Evolutionary conservation across 2,888 invertebrate genomes (phyloP), one percentile per base, ranked within the genome.

Genomic region (Phoenoteleia sp.): DNA sequence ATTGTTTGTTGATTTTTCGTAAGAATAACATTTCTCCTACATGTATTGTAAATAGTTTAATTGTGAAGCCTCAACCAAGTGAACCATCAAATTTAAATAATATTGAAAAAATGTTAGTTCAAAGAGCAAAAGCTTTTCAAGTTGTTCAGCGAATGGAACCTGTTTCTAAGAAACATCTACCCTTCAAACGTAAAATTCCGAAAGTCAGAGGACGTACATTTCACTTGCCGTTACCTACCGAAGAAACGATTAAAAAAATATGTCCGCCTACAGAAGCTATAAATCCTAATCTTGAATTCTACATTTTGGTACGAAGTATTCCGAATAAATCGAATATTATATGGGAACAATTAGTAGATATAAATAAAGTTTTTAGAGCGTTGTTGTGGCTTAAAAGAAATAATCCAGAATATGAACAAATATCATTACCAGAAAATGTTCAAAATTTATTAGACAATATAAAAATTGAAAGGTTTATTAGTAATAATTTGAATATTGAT

Each of bases 371-470:
- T 5, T 91, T 87, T 75, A 58, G 84, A 3, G 89, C 88, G 4
- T 80, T 92, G 54, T 7, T 66, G 56, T 91, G 88, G 83, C 81
- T 92, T 6, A 90, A 91, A 88, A n/a, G 19, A 86, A 87, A 39
- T 64, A 92, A 92, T 86, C 81, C 74, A n/a, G 77, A 87, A 4
- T 92, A 91, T 66, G 13, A 52, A 58, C 42, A 89, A 23, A 91
- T 92, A 39, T 29, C 64, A 19, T 52, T 91, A 54, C 90, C 90
- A 49, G n/a, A 39, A n/a, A 39, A n/a, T 39, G 1, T 1, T n/a
- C 1, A 39, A 3, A 5, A 39, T n/a, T 39, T 39, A 39, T n/a
- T 39, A n/a, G n/a, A 39, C n/a, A n/a, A 39, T 33, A 42, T 71
- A 58, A 80, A 60, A 60, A 67, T 47, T n/a, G n/a, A n/a, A n/a